Evolutionary conservation across 1,140 invertebrate species (phyloP).

Genomic region (Doryteuthis pealeii): DNA sequence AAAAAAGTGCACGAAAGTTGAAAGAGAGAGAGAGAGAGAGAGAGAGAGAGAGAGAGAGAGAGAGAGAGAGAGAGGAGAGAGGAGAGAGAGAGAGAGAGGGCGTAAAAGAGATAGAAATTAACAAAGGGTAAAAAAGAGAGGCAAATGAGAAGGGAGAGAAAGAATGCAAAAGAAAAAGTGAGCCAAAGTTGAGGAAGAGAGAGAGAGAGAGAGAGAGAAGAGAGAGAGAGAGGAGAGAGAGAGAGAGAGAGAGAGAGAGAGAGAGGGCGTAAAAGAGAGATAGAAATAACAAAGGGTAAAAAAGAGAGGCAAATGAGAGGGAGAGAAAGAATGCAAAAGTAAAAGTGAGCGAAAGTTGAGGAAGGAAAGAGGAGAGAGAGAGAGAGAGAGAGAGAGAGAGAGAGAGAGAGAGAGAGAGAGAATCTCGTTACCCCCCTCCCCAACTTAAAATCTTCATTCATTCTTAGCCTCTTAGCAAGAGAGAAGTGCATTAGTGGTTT

Average conservation of each 20-base stretch:
- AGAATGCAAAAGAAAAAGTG: constrained; percentile 1
- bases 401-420: background rate
- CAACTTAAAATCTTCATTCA: no score
- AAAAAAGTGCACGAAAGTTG: constrained; percentile 11
- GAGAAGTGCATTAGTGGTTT: no score
- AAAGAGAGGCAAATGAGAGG: constrained; percentile 11
- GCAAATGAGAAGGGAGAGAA: background rate
- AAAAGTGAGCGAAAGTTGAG: constrained; percentile 11
- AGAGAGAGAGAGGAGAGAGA: constrained; percentile 5
- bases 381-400: background rate
- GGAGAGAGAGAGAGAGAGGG: background rate
- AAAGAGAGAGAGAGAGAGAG: constrained; percentile 12
- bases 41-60: constrained; percentile 11
- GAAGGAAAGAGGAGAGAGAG: background rate
- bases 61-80: background rate
- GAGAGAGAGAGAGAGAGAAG: constrained; percentile 3
- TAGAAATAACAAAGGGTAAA: background rate
- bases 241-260: constrained; percentile 21
- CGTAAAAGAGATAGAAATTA: no score
- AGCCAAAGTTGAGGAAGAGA: background rate
- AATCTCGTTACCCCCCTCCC: no score
- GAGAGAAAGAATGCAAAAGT: constrained; percentile 20
- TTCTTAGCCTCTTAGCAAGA: no score
- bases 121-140: background rate
- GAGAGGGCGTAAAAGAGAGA: constrained; percentile 18